phyloP scores from a whole-genome alignment of 2,888 invertebrate species.

The Chaetogeoica ovagalla region DNA sequence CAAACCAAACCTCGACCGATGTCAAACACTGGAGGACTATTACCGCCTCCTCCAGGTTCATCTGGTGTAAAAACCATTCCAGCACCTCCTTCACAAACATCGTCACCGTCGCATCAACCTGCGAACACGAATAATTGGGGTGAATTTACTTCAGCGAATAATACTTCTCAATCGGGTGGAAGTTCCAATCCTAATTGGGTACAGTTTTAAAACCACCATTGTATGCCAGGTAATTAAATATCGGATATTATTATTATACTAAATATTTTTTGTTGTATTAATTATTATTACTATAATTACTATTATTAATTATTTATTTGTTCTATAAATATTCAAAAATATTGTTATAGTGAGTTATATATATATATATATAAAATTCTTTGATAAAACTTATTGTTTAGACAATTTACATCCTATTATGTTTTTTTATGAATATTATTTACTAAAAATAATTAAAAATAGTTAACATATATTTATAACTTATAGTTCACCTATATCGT shows the following conservation, averaged over 20 bases:
- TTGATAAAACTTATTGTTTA: slow-evolving; percentile 34
- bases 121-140: slow-evolving; percentile 57
- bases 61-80: slow-evolving; percentile 70
- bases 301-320: slow-evolving; percentile 26
- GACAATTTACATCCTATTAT: slow-evolving; percentile 28
- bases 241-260: slow-evolving; percentile 31
- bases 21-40: slow-evolving; percentile 63
- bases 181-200: slow-evolving; percentile 58
- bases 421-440: not conserved
- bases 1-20: slow-evolving; percentile 66
- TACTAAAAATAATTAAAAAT: slow-evolving; percentile 20
- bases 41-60: slow-evolving; percentile 85
- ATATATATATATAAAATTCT: slow-evolving; percentile 3
- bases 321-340: slow-evolving; percentile 31
- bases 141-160: slow-evolving; percentile 57
- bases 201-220: slow-evolving; percentile 56
- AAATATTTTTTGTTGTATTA: slow-evolving; percentile 38
- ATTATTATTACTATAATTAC: slow-evolving; percentile 35
- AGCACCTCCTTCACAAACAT: slow-evolving; percentile 70
- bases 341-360: slow-evolving; percentile 39
- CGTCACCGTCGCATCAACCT: slow-evolving; percentile 73
- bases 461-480: not conserved
- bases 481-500: slow-evolving; percentile 4
- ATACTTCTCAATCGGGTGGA: slow-evolving; percentile 39
- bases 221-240: slow-evolving; percentile 32